phyloP scores from a whole-genome alignment of 2,888 invertebrate genomes.

The Lottia scabra region DNA sequence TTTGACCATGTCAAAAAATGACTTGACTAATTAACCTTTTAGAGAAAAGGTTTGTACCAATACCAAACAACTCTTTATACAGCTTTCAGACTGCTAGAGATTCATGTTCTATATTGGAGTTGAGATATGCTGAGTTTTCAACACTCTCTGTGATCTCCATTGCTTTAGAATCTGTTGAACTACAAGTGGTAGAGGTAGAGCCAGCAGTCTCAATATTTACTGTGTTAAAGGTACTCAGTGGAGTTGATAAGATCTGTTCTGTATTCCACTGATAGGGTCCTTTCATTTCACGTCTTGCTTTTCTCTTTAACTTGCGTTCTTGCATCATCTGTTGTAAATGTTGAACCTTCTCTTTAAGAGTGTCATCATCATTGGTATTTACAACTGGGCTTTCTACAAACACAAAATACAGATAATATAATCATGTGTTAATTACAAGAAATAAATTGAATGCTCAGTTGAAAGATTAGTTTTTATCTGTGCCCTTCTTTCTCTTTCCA shows the following conservation, averaged over 20 bases:
- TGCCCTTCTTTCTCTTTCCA: no score
- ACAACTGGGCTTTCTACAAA: constrained; percentile 7
- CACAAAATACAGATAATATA: not conserved
- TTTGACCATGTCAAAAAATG: not conserved
- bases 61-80: constrained; percentile 5
- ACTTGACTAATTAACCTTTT: constrained; percentile 23
- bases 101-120: constrained; percentile 46
- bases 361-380: constrained; percentile 74
- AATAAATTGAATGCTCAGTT: no score
- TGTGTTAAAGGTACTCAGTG: constrained; percentile 5
- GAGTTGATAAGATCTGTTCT: constrained; percentile 16
- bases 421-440: no score
- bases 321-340: constrained; percentile 90
- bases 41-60: constrained; percentile 27
- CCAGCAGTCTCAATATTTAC: not conserved
- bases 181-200: constrained; percentile 5
- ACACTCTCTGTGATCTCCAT: constrained; percentile 18
- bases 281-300: constrained; percentile 77
- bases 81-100: constrained; percentile 47
- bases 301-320: constrained; percentile 79
- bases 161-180: constrained; percentile 6
- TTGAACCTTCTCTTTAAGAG: constrained; percentile 87
- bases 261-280: constrained; percentile 51
- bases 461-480: no score
- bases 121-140: constrained; percentile 31